Evolutionary conservation across 2,113 vertebrate species (phyloP), one percentile per base, ranked within the genome.

Genomic region (Thryonomys swinderianus): DNA sequence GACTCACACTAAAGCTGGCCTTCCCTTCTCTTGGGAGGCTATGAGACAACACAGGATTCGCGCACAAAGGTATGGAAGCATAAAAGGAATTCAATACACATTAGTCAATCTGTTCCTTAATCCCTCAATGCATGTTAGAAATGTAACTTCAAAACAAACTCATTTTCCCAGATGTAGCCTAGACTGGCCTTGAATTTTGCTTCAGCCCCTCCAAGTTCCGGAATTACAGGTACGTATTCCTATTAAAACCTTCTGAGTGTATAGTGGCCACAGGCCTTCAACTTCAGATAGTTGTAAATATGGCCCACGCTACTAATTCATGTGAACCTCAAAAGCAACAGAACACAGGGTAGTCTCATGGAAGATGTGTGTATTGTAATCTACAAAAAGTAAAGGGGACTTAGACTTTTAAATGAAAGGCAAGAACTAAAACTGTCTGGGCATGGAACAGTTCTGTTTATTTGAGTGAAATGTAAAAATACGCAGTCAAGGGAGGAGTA

Each of bases 311-410:
- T 64, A 73, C 14, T 61, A 51, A 48, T 73, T 92, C 76, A 82
- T 64, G 45, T 55, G 55, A 84, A 13, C 80, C 64, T 92, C 66
- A 82, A 45, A 86, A 34, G 64, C 59, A 64, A 69, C 64, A 90
- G 76, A 42, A 84, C 0, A 67, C 1, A 67, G 57, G 48, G 86
- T 69, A 20, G 42, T 76, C 89, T 69, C 3, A 5, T 2, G 27
- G 59, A 59, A 81, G 51, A 84, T 61, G 85, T 62, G 88, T 92
- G 51, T 74, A 87, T 71, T 91, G 59, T 45, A 96, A 93, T 76
- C 59, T 90, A 91, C 51, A 51, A 90, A 91, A 92, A 42, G 42
- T 69, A 96, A 92, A 5, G 27, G 57, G 48, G 48, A 37, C 4
- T 21, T 32, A 78, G n/a, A 8, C 92, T 93, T 88, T 95, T 84